Conservation (phyloP, 2,113 vertebrate genomes). For the Labeo catla region DNA sequence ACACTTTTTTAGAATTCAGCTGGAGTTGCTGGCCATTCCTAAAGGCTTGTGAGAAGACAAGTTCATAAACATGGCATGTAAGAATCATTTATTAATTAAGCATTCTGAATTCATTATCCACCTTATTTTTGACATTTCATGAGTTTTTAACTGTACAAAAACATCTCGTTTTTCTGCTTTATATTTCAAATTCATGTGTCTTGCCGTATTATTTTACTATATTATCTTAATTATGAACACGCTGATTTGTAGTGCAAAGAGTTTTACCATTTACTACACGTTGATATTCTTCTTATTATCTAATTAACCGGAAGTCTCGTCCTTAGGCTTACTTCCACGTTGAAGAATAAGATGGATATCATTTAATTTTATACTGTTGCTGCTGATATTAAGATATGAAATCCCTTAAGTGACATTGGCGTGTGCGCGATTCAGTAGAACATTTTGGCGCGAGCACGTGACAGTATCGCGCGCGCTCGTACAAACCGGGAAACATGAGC, state of each 20-base stretch:
- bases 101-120: neutral
- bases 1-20: neutral
- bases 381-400: neutral
- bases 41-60: neutral
- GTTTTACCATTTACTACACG: too few species aligned
- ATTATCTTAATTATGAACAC: too few species aligned
- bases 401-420: neutral
- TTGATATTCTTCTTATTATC: too few species aligned
- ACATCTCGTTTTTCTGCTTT: too few species aligned
- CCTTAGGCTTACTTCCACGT: too few species aligned
- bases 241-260: too few species aligned
- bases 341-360: too few species aligned
- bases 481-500: neutral
- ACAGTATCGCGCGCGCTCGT: neutral
- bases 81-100: conserved; percentile 6
- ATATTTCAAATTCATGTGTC: too few species aligned
- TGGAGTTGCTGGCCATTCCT: neutral
- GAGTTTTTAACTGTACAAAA: too few species aligned
- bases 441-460: neutral
- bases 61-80: conserved; percentile 50
- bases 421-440: neutral
- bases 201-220: too few species aligned
- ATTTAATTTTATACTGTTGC: neutral
- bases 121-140: too few species aligned
- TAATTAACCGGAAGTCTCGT: too few species aligned